Evolutionary conservation across 2,113 vertebrate species (phyloP).

Genomic region (Grammatotria lemairii): DNA sequence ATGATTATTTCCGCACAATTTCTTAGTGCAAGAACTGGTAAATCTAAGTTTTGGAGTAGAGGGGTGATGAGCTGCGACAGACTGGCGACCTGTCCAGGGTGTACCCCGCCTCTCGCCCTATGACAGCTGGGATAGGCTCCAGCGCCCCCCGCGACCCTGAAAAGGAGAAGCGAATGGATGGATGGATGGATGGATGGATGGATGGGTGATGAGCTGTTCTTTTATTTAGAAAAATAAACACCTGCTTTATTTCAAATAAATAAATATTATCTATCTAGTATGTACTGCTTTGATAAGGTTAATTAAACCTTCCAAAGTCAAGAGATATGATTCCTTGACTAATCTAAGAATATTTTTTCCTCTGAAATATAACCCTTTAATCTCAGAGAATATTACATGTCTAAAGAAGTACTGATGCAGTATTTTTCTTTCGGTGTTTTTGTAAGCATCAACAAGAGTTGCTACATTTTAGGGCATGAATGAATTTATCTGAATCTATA

Average conservation of each 20-base stretch:
- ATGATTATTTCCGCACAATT: neutral
- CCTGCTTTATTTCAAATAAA: neutral
- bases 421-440: neutral
- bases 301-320: neutral
- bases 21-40: neutral
- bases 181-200: too few relatives aligned
- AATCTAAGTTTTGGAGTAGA: neutral
- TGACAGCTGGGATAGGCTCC: too few relatives aligned
- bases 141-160: too few relatives aligned
- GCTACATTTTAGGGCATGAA: neutral
- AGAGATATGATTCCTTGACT: neutral
- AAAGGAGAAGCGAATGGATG: too few relatives aligned
- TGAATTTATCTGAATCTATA: neutral
- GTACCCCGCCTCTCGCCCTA: too few relatives aligned
- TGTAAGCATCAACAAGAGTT: neutral
- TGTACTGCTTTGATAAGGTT: neutral
- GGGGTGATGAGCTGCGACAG: neutral
- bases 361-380: neutral
- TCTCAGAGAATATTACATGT: neutral
- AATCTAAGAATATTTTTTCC: neutral
- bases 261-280: neutral
- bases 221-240: neutral
- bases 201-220: neutral
- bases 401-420: neutral
- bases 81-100: too few relatives aligned